phyloP scores from a whole-genome alignment of 92 coral and sea anemone genomes.

The Actinernus sp. region DNA sequence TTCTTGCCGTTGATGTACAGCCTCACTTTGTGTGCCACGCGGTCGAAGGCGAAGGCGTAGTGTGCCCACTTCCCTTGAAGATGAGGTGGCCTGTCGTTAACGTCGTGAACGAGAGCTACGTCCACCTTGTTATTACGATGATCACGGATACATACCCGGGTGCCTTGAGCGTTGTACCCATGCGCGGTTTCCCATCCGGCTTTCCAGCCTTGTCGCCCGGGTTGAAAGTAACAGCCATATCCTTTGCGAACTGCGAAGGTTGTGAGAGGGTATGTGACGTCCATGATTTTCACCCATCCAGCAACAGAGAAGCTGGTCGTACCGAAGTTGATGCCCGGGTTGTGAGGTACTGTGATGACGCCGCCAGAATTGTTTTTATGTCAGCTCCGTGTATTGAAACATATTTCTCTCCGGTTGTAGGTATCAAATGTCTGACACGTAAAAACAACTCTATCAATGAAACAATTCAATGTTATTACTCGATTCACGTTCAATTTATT shows the following conservation, averaged over 20 bases:
- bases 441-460: no score
- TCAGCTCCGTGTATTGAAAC: no score
- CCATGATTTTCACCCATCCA: slow-evolving; percentile 72
- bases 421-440: no score
- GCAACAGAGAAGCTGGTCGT: slow-evolving; percentile 59
- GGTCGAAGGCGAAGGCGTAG: slow-evolving; percentile 64
- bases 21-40: slow-evolving; percentile 28
- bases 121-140: slow-evolving; percentile 31
- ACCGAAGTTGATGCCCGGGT: slow-evolving; percentile 52
- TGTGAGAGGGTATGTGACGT: slow-evolving; percentile 67
- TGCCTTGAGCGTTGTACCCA: slow-evolving; percentile 57
- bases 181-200: slow-evolving; percentile 81
- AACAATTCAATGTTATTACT: no score
- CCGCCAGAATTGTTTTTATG: slow-evolving; percentile 41
- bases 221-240: slow-evolving; percentile 49
- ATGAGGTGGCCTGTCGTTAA: slow-evolving; percentile 35
- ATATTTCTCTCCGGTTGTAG: no score
- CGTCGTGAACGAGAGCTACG: slow-evolving; percentile 37
- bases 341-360: slow-evolving; percentile 39
- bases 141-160: slow-evolving; percentile 72
- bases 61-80: slow-evolving; percentile 66
- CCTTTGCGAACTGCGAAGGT: slow-evolving; percentile 80
- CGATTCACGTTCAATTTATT: no score
- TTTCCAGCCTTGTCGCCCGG: slow-evolving; percentile 31
- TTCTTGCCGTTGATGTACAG: slow-evolving; percentile 71